Evolutionary conservation across 2,113 vertebrate species (phyloP).

Genomic region (Chamaea fasciata): DNA sequence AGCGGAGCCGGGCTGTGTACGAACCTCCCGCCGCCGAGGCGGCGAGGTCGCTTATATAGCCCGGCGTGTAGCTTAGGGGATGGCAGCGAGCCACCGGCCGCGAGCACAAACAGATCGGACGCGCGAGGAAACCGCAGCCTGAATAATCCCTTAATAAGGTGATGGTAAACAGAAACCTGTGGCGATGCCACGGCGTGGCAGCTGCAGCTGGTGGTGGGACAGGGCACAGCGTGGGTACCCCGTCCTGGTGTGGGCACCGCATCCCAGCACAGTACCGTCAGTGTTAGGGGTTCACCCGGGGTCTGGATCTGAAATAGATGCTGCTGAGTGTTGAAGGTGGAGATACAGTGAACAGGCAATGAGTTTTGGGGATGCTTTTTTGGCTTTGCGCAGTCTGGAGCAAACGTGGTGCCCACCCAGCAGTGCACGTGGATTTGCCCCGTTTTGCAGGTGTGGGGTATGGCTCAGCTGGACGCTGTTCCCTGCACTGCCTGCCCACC

Average conservation of each 20-base stretch:
- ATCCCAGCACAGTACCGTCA: fast-evolving
- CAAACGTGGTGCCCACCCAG: fast-evolving
- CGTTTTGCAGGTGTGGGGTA: fast-evolving
- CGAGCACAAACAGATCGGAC: constrained; percentile 70
- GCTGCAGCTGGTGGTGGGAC: neutral
- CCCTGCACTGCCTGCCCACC: too few species aligned
- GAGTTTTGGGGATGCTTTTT: neutral
- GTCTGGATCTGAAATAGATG: neutral
- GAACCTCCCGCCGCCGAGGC: neutral
- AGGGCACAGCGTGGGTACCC: neutral
- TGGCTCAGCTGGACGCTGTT: fast-evolving
- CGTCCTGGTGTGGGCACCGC: fast-evolving
- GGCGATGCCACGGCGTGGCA: neutral
- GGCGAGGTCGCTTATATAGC: constrained; percentile 74
- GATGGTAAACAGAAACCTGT: neutral
- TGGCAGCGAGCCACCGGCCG: constrained; percentile 72
- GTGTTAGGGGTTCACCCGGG: neutral
- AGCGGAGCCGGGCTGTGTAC: constrained; percentile 8
- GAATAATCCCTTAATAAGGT: constrained; percentile 25
- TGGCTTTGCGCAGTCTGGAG: fast-evolving
- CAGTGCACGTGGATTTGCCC: fast-evolving
- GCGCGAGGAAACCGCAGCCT: constrained; percentile 53
- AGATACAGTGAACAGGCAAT: fast-evolving
- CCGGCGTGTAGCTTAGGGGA: constrained; percentile 62
- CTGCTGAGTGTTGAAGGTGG: neutral